Conservation (phyloP, 2,797 vertebrate species). For the Myotis planiceps region DNA sequence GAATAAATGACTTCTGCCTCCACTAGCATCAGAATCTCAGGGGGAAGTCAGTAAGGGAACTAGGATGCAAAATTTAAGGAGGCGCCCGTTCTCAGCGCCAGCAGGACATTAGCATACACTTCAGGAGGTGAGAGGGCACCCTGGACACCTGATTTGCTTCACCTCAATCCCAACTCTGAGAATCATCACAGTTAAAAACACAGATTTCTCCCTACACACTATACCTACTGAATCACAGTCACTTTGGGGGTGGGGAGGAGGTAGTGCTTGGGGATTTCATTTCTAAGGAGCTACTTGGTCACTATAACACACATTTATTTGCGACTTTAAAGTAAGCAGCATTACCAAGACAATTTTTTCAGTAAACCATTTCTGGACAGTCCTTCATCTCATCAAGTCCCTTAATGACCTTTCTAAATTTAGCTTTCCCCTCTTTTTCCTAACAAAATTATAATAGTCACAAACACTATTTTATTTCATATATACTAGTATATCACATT, state of each 20-base stretch:
- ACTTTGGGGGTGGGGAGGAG: neutral
- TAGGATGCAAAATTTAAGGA: neutral
- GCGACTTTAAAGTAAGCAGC: neutral
- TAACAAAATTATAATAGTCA: neutral
- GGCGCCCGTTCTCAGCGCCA: fast-evolving
- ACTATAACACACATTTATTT: neutral
- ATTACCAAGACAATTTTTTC: neutral
- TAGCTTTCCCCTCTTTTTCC: neutral
- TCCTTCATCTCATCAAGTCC: neutral
- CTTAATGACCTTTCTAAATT: neutral
- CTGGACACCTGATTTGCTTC: neutral
- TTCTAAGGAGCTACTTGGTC: neutral
- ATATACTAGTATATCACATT: no score
- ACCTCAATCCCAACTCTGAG: neutral
- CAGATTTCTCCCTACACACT: no score
- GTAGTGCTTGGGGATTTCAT: neutral
- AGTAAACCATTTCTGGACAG: neutral
- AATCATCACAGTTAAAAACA: neutral
- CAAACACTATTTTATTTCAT: neutral
- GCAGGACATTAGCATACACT: neutral
- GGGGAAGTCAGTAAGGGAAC: neutral
- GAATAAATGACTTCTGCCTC: neutral
- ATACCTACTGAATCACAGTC: neutral
- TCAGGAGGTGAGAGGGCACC: neutral
- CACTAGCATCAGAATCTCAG: neutral